A percentile compares a stretch with the other conserved stretches of the same genome.
Conservation (phyloP, 2,888 invertebrate species). For the Adelognathus sp. region DNA sequence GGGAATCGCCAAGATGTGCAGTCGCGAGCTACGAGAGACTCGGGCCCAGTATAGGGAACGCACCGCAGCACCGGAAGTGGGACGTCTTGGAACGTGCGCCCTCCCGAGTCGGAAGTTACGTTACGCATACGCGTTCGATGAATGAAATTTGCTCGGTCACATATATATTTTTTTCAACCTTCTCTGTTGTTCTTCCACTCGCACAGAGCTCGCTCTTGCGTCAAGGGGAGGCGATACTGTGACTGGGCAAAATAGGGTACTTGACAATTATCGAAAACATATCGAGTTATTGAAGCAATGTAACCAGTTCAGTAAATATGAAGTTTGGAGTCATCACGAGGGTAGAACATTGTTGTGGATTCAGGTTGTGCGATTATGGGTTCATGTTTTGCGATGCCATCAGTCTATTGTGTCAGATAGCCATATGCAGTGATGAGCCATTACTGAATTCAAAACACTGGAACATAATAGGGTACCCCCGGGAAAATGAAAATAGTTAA, state of each 20-base stretch:
- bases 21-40: slow-evolving; percentile 27
- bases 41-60: slow-evolving; percentile 40
- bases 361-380: not conserved
- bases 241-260: too few species aligned
- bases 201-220: slow-evolving; percentile 37
- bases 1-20: slow-evolving; percentile 14
- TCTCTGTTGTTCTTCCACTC: slow-evolving; percentile 33
- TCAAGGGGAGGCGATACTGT: too few species aligned
- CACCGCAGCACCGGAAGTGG: slow-evolving; percentile 64
- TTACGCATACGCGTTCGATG: slow-evolving; percentile 62
- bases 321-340: too few species aligned
- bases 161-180: slow-evolving; percentile 41
- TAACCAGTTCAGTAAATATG: too few species aligned
- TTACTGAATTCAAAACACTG: too few species aligned
- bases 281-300: too few species aligned
- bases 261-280: too few species aligned
- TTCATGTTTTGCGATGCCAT: too few species aligned
- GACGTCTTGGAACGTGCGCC: slow-evolving; percentile 66
- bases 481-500: too few species aligned
- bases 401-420: too few species aligned
- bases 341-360: not conserved
- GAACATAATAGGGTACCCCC: too few species aligned
- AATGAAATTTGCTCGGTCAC: slow-evolving; percentile 50
- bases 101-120: slow-evolving; percentile 58
- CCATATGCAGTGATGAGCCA: too few species aligned